Percentiles rank a stretch among this genome's conserved stretches.
Evolutionary conservation across 2,888 invertebrate genomes (phyloP).

Genomic region (Scrobipalpa atriplicella): DNA sequence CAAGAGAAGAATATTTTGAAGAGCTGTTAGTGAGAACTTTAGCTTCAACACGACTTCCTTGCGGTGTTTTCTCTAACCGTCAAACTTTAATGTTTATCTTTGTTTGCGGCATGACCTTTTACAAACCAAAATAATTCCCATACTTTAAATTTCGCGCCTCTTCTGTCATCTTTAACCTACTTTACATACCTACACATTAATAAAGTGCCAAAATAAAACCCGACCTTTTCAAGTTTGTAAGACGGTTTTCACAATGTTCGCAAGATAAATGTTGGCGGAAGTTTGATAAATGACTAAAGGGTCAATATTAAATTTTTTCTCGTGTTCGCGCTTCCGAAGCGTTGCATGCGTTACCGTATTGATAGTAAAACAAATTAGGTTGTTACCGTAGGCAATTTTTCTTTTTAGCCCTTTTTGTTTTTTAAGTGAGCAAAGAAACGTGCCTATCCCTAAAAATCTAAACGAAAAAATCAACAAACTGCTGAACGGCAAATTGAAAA

Average conservation of each 20-base stretch:
- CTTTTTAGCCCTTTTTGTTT: background rate
- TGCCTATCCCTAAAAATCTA: conserved; percentile 1
- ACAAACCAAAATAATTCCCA: background rate
- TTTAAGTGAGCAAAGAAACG: background rate
- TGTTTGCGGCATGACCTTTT: too few relatives aligned
- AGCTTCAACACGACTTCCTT: background rate
- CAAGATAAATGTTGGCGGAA: conserved; percentile 19
- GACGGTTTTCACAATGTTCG: conserved; percentile 17
- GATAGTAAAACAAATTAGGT: conserved; percentile 51
- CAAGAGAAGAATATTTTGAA: background rate
- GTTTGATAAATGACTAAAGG: conserved; percentile 24
- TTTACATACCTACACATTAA: conserved; percentile 15
- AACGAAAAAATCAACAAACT: background rate
- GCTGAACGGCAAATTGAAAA: background rate
- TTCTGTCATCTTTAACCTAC: conserved; percentile 2
- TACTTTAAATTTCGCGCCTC: background rate
- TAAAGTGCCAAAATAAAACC: conserved; percentile 27
- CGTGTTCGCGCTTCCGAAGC: background rate
- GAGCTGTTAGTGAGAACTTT: background rate
- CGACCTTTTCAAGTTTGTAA: conserved; percentile 23
- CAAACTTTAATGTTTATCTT: too few relatives aligned
- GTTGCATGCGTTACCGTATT: background rate
- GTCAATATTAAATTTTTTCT: conserved; percentile 20
- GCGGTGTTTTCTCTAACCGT: background rate
- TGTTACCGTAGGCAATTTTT: conserved; percentile 47